Evolutionary conservation across 1,140 invertebrate genomes (phyloP).

Genomic region (Pseudomyrmex flavicornis): DNA sequence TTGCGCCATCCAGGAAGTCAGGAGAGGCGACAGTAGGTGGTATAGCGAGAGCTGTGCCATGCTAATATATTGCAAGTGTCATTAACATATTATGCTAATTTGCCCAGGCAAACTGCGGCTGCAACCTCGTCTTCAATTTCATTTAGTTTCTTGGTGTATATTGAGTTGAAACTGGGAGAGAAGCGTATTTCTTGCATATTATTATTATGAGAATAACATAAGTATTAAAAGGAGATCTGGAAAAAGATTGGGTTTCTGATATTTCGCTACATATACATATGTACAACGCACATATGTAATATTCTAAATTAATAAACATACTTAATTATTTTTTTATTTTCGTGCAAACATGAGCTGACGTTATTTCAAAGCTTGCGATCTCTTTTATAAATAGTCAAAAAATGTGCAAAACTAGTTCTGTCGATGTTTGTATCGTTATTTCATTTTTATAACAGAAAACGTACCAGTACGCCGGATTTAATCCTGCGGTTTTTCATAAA

Average conservation of each 20-base stretch:
- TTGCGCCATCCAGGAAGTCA: conserved; percentile 29
- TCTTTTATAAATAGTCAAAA: background rate
- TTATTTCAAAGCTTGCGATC: background rate
- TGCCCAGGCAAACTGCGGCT: background rate
- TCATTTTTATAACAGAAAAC: background rate
- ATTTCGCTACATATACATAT: too few relatives aligned
- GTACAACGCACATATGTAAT: too few relatives aligned
- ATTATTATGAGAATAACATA: conserved; percentile 1
- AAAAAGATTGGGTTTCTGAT: too few relatives aligned
- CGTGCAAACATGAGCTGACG: background rate
- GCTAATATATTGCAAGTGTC: background rate
- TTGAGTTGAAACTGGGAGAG: background rate
- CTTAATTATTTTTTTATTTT: conserved; percentile 4
- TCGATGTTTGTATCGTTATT: conserved; percentile 10
- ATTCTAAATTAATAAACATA: background rate
- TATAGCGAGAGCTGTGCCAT: background rate
- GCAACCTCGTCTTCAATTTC: conserved; percentile 12
- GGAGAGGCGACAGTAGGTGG: conserved; percentile 11
- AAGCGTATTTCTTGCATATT: background rate
- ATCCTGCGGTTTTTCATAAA: conserved; percentile 9
- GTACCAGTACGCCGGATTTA: background rate
- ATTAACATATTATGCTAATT: conserved; percentile 41
- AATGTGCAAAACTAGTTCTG: background rate
- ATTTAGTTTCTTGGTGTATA: background rate
- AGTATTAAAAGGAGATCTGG: conserved; percentile 14